Evolutionary conservation across 2,888 invertebrate genomes (phyloP), one percentile per base, ranked within the genome.

Genomic region (Dromius quadrimaculatus): DNA sequence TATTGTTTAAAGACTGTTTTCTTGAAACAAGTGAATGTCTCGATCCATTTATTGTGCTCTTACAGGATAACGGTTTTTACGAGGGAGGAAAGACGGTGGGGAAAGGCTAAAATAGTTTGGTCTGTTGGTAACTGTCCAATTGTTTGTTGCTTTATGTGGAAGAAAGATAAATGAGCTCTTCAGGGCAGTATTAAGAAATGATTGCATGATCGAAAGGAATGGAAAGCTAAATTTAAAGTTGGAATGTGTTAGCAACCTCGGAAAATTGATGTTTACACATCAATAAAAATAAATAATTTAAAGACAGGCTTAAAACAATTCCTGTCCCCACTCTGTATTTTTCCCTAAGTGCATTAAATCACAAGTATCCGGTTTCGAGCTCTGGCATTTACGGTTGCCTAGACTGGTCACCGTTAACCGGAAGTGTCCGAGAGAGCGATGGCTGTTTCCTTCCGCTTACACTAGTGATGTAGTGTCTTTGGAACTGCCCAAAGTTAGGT

Each of bases 391-490:
- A 36, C 36, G 36, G 36, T 36, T 45, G 45, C 19, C 17, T 45
- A 19, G 5, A 19, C 45, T 15, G 19, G 45, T 45, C 17, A 45
- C 45, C 45, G 8, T 70, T 62, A 72, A 73, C 74, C 76, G 78
- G 77, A 78, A 76, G 73, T 38, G 72, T 73, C 61, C 36, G 73
- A 75, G 75, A 77, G 77, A 78, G 76, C 74, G 75, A 79, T 78
- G 75, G 78, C 75, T 74, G 72, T 77, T 78, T 77, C 77, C 78
- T 78, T 79, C 77, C 78, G 77, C 79, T 77, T 77, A 77, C 38
- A 62, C 41, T n/a, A n/a, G n/a, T n/a, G n/a, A n/a, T n/a, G n/a
- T n/a, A n/a, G 34, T 34, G 34, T 34, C 34, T 34, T n/a, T 34
- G 11, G n/a, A n/a, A n/a, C n/a, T n/a, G 34, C 11, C 34, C 34